Evolutionary conservation across 2,888 invertebrate genomes (phyloP), one percentile per base, ranked within the genome.

Genomic region (Lasioglossum oenotherae): DNA sequence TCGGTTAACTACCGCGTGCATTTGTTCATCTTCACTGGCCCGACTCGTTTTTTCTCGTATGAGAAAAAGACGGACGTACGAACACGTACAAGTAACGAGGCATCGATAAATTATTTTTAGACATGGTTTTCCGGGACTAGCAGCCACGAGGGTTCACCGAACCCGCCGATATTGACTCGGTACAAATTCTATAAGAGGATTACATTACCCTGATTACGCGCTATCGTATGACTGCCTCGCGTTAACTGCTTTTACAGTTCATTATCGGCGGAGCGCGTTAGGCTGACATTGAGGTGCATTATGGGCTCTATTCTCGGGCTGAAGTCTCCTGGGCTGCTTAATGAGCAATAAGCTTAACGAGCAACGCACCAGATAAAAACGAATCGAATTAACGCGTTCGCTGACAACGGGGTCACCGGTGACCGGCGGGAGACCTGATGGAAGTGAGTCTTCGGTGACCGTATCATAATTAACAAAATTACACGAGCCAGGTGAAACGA

Each of bases 201-300:
- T 78, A 78, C 57, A 76, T 86, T 85, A 78, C 53, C 53, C 81
- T 81, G 67, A 75, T 85, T 84, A 79, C 53, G 14, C 12, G 44
- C 6, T 80, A 72, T 78, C 78, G 35, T 53, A 38, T 12, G 38
- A 74, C 60, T 69, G n/a, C 72, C 44, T 73, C 71, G 38, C 72
- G 69, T 86, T 76, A 76, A 27, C 86, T 78, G 74, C 67, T 77
- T 60, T 86, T 46, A 44, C 60, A 16, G 81, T 81, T 87, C 81
- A 79, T 86, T 81, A 86, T 75, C 78, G 69, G 44, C 81, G 41
- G 49, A 57, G 73, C 79, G 64, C 79, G 85, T 86, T 79, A 79
- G 35, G 53, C 44, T 79, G 78, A 85, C 79, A 85, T 85, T 86
- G 72, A 78, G 46, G 35, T 49, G 44, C 53, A 79, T 79, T 64